phyloP scores from a whole-genome alignment of 2,113 vertebrate species.

The Galbula dea region DNA sequence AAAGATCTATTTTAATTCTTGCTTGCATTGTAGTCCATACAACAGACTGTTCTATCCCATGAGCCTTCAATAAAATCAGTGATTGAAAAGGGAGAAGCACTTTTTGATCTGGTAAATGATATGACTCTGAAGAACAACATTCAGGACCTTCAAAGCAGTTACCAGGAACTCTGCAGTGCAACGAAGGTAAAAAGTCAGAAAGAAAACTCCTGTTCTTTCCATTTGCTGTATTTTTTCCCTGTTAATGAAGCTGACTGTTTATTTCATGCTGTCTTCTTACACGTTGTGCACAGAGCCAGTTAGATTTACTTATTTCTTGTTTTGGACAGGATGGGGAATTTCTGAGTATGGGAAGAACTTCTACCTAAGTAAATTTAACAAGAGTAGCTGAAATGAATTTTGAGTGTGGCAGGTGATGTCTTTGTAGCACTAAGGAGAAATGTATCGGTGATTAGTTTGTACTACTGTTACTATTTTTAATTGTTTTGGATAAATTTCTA shows the following conservation, averaged over 20 bases:
- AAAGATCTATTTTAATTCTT: neutral
- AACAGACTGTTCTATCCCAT: constrained; percentile 87
- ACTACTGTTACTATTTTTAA: neutral
- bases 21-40: constrained; percentile 78
- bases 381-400: neutral
- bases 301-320: neutral
- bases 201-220: neutral
- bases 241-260: neutral
- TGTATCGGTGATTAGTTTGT: neutral
- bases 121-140: constrained; percentile 80
- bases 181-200: constrained; percentile 74
- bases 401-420: neutral
- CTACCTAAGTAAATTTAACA: neutral
- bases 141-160: constrained; percentile 81
- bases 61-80: constrained; percentile 87
- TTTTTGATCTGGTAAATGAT: constrained; percentile 83
- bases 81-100: constrained; percentile 86
- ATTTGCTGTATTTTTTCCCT: neutral
- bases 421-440: neutral
- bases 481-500: neutral
- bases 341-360: neutral
- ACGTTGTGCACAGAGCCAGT: neutral
- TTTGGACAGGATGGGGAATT: neutral
- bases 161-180: constrained; percentile 79
- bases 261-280: neutral